A percentile compares a stretch with the other conserved stretches of the same genome.
Conservation (phyloP, 2,888 invertebrate genomes). For the Scaptomyza parva region DNA sequence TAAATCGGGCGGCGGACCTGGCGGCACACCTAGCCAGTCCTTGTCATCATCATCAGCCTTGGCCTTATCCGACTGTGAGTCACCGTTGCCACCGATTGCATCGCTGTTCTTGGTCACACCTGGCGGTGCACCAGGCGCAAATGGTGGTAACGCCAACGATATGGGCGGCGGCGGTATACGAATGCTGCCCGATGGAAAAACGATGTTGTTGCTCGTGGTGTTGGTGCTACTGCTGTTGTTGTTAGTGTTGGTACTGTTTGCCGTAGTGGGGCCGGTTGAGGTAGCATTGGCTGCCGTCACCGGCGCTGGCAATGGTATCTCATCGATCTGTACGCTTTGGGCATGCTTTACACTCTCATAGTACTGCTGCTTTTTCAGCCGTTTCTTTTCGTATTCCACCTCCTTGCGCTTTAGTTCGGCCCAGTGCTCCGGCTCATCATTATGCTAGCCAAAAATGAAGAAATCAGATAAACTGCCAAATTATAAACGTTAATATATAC, state of each 20-base stretch:
- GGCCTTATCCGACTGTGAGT: slow-evolving; percentile 63
- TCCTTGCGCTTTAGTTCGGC: slow-evolving; percentile 95
- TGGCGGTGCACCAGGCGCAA: slow-evolving; percentile 87
- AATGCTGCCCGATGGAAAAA: slow-evolving; percentile 65
- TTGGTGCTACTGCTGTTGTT: background rate
- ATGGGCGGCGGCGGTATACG: slow-evolving; percentile 83
- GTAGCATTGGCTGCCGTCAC: slow-evolving; percentile 73
- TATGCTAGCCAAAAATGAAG: slow-evolving; percentile 87
- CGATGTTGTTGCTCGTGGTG: slow-evolving; percentile 26
- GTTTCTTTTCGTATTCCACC: slow-evolving; percentile 95
- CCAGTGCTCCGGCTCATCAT: slow-evolving; percentile 98
- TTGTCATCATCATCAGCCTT: slow-evolving; percentile 82
- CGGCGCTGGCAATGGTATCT: slow-evolving; percentile 97
- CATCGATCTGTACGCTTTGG: slow-evolving; percentile 97
- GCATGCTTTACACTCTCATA: slow-evolving; percentile 98
- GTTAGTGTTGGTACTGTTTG: slow-evolving; percentile 33
- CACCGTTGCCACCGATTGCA: background rate
- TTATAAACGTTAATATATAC: slow-evolving; percentile 83
- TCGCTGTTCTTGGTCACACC: slow-evolving; percentile 91
- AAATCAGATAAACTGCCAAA: background rate
- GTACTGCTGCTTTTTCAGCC: slow-evolving; percentile 94
- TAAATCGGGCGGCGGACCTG: slow-evolving; percentile 92
- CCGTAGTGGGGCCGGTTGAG: slow-evolving; percentile 48
- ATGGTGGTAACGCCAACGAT: slow-evolving; percentile 82
- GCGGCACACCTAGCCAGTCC: slow-evolving; percentile 94